A percentile compares a stretch with the other conserved stretches of the same genome.
phyloP scores from a whole-genome alignment of 2,888 invertebrate genomes.

The Aphidius colemani region DNA sequence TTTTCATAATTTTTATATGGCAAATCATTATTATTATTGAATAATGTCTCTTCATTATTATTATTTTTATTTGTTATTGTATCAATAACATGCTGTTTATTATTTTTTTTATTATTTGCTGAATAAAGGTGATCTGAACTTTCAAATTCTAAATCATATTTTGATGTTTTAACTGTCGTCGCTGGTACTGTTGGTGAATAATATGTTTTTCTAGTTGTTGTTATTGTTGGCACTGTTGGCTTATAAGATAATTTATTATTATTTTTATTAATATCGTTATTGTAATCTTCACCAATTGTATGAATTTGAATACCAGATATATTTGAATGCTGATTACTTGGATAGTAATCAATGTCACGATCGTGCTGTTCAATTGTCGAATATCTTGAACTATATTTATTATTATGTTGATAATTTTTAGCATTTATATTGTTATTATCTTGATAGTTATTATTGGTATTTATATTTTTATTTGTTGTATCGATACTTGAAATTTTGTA shows the following conservation, averaged over 20 bases:
- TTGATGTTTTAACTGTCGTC: conserved; percentile 26
- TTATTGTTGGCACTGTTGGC: conserved; percentile 54
- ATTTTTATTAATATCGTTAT: conserved; percentile 31
- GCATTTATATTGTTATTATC: conserved; percentile 28
- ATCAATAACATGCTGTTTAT: too few relatives aligned
- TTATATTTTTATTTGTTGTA: conserved; percentile 48
- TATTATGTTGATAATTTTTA: conserved; percentile 20
- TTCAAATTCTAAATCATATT: conserved; percentile 45
- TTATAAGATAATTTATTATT: conserved; percentile 50
- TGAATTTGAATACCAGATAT: conserved; percentile 30
- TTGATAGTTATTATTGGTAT: conserved; percentile 37
- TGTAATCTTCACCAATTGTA: conserved; percentile 29
- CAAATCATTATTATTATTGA: not conserved
- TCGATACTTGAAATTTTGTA: conserved; percentile 66
- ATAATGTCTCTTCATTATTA: too few relatives aligned
- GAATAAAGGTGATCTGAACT: conserved; percentile 49
- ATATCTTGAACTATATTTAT: conserved; percentile 30
- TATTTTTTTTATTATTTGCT: conserved; percentile 19
- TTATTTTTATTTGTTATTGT: too few relatives aligned
- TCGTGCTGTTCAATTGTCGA: conserved; percentile 27
- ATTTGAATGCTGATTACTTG: conserved; percentile 23
- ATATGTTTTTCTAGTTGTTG: conserved; percentile 49
- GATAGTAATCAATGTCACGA: conserved; percentile 35
- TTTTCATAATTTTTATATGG: not conserved
- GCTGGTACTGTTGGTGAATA: conserved; percentile 54